Evolutionary conservation across 2,888 invertebrate genomes (phyloP).

Genomic region (Dione vanillae): DNA sequence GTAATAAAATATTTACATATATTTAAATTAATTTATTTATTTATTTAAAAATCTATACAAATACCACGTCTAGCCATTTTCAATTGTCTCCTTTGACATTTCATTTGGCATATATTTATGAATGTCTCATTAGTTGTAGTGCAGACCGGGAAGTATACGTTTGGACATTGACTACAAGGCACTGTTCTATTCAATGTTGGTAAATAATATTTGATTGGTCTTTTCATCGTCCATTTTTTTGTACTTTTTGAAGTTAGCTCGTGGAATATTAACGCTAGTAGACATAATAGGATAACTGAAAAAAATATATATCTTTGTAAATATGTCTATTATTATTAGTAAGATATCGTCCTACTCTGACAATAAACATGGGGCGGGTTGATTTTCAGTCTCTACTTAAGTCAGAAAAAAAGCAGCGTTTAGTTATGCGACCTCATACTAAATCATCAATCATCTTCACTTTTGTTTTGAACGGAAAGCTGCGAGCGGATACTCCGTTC

Average conservation of each 20-base stretch:
- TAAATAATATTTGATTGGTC: conserved; percentile 31
- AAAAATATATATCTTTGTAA: neutral
- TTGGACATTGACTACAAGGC: conserved; percentile 50
- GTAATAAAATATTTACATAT: too few species aligned
- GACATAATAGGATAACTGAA: conserved; percentile 1
- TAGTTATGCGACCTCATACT: too few species aligned
- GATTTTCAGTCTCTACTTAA: too few species aligned
- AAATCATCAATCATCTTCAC: too few species aligned
- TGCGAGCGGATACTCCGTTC: too few species aligned
- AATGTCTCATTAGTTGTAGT: conserved; percentile 50
- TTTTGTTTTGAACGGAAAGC: too few species aligned
- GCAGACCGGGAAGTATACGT: conserved; percentile 57
- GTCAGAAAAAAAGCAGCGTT: too few species aligned
- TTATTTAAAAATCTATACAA: conserved; percentile 49
- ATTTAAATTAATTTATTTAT: neutral
- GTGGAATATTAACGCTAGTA: conserved; percentile 25
- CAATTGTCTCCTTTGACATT: conserved; percentile 44
- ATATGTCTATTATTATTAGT: neutral
- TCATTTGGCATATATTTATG: conserved; percentile 52
- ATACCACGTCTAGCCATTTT: conserved; percentile 47
- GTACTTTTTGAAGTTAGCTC: conserved; percentile 23
- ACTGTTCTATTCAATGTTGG: conserved; percentile 44
- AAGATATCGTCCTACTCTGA: too few species aligned
- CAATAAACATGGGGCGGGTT: too few species aligned
- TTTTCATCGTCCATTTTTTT: conserved; percentile 27